Conservation (phyloP, 1,140 invertebrate species). For the Bombus picipes region DNA sequence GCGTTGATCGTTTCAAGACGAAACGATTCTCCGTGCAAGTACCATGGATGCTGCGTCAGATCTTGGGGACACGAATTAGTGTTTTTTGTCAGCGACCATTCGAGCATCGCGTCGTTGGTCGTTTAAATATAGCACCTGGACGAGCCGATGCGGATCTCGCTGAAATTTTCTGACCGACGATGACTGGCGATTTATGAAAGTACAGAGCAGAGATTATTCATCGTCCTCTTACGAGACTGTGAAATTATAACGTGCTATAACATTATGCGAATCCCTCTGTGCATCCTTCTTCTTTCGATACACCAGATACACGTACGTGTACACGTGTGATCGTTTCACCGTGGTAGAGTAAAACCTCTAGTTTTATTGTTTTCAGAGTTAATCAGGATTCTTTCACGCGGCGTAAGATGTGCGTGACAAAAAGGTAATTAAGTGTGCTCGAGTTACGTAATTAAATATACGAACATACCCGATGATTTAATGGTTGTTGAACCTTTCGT, state of each 20-base stretch:
- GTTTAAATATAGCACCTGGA: not conserved
- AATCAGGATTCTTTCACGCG: conserved; percentile 23
- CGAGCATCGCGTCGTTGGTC: not conserved
- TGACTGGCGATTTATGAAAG: conserved; percentile 1
- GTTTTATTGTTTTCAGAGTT: conserved; percentile 4
- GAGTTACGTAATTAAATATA: conserved; percentile 23
- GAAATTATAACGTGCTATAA: not conserved
- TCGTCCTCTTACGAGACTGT: not conserved
- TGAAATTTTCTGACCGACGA: not conserved
- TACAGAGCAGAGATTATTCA: not conserved
- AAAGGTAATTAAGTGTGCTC: not conserved
- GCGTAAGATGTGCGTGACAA: conserved; percentile 20
- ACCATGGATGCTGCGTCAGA: not conserved
- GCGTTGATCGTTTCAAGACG: not conserved
- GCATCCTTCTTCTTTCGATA: not conserved
- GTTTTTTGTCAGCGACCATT: not conserved
- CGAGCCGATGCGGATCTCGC: no score
- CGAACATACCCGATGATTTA: conserved; percentile 25
- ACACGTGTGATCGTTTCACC: not conserved
- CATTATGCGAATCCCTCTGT: not conserved
- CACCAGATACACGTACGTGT: not conserved
- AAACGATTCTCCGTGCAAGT: conserved; percentile 4
- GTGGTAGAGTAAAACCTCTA: not conserved
- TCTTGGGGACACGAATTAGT: not conserved
- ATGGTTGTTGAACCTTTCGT: conserved; percentile 12